Percentiles rank a stretch among this genome's conserved stretches.
These are phyloP conservation scores for Cephus runcator DNA, from an alignment of 2,888 invertebrate species.

Conservation along the genomic window DNA sequence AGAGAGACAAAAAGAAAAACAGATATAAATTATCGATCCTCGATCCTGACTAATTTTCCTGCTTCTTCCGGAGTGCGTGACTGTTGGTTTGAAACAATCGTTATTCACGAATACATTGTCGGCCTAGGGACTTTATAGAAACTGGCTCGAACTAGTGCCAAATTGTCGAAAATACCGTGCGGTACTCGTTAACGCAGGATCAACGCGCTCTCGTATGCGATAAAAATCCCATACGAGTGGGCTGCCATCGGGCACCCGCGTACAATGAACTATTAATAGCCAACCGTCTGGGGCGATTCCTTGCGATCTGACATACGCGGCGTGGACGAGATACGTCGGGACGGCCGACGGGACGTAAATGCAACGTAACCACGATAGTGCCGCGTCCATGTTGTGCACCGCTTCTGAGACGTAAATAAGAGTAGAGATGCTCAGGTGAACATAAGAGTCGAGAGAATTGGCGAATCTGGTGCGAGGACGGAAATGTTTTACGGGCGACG, in stretches of 20 bases:
- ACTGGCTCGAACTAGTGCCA: neutral
- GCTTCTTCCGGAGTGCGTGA: neutral
- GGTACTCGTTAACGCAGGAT: neutral
- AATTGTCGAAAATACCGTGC: neutral
- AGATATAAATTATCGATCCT: neutral
- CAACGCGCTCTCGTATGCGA: neutral
- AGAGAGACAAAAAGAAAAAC: too few relatives aligned
- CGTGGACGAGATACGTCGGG: neutral
- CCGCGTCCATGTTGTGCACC: neutral
- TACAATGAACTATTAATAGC: conserved; percentile 44
- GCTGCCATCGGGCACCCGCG: conserved; percentile 11
- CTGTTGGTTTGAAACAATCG: too few relatives aligned
- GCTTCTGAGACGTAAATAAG: neutral
- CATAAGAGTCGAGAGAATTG: neutral
- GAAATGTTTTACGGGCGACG: conserved; percentile 31
- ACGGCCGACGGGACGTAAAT: neutral
- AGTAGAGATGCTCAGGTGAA: neutral
- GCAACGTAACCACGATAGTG: neutral
- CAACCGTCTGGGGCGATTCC: conserved; percentile 19
- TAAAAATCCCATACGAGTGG: neutral
- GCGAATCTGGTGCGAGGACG: conserved; percentile 19
- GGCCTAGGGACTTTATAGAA: neutral
- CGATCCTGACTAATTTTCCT: neutral
- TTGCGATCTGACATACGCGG: conserved; percentile 19
- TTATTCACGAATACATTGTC: too few relatives aligned